Percentiles rank a stretch among this genome's conserved stretches.
Conservation (phyloP, 2,888 invertebrate species). For the Drosophila pegasa region DNA sequence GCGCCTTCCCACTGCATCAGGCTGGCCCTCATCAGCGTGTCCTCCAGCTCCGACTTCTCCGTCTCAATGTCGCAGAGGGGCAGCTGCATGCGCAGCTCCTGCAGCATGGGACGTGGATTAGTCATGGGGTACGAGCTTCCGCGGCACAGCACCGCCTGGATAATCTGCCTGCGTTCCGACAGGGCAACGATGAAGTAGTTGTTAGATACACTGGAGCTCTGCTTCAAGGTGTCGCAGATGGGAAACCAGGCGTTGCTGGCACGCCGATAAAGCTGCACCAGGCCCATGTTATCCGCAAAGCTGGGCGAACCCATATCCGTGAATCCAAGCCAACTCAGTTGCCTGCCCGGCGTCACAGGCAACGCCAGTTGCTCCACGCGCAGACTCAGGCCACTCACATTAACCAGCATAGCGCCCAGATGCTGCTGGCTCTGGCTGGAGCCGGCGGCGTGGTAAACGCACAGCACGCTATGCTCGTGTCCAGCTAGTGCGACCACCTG, state of each 20-base stretch:
- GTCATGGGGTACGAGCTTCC: constrained; percentile 95
- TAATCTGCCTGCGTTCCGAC: constrained; percentile 90
- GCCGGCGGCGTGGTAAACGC: constrained; percentile 88
- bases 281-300: constrained; percentile 91
- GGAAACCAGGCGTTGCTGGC: constrained; percentile 92
- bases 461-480: constrained; percentile 87
- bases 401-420: constrained; percentile 86
- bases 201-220: constrained; percentile 89
- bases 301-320: constrained; percentile 93
- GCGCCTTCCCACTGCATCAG: constrained; percentile 87
- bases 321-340: constrained; percentile 91
- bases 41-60: constrained; percentile 94
- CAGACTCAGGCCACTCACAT: constrained; percentile 85
- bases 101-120: constrained; percentile 93
- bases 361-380: constrained; percentile 86
- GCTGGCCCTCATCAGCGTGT: constrained; percentile 88
- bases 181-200: constrained; percentile 92
- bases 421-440: constrained; percentile 86
- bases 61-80: constrained; percentile 91
- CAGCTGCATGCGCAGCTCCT: constrained; percentile 90
- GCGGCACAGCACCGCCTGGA: constrained; percentile 94
- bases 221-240: constrained; percentile 89
- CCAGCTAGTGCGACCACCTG: constrained; percentile 89
- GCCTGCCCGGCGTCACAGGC: constrained; percentile 88
- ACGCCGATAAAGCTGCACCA: constrained; percentile 89